These are phyloP conservation scores for Sinohyriopsis cumingii DNA, from an alignment of 2,888 invertebrate species.

Conservation along the genomic window DNA sequence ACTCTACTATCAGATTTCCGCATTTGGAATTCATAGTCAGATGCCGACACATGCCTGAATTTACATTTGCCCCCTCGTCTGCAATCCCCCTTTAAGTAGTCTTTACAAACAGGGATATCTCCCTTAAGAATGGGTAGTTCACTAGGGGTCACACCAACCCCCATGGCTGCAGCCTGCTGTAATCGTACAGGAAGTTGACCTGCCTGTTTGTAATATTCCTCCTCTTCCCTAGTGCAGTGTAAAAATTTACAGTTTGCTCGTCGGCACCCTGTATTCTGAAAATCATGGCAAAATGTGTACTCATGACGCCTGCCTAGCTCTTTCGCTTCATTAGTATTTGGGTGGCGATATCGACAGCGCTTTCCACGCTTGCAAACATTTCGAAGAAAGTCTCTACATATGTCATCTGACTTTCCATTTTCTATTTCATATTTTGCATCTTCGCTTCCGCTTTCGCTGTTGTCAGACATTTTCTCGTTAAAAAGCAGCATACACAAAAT, in stretches of 20 bases:
- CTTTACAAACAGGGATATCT: constrained; percentile 77
- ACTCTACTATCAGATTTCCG: constrained; percentile 44
- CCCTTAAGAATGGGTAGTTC: constrained; percentile 57
- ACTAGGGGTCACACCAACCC: constrained; percentile 58
- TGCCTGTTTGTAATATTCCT: constrained; percentile 80
- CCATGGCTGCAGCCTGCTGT: constrained; percentile 65
- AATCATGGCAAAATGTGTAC: constrained; percentile 76
- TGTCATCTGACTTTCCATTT: constrained; percentile 71
- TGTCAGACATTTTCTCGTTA: constrained; percentile 59
- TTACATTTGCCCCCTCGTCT: constrained; percentile 74
- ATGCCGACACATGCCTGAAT: constrained; percentile 72
- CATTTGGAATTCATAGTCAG: constrained; percentile 49
- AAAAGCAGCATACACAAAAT: too few species aligned
- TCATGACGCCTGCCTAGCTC: constrained; percentile 66
- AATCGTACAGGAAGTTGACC: constrained; percentile 80
- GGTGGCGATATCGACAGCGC: constrained; percentile 76
- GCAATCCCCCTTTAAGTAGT: constrained; percentile 77
- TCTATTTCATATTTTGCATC: constrained; percentile 33
- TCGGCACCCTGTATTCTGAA: constrained; percentile 83
- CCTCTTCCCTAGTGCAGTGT: constrained; percentile 84
- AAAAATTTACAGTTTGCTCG: constrained; percentile 84
- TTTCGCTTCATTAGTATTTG: constrained; percentile 68
- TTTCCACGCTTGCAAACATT: constrained; percentile 79
- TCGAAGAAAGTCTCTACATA: constrained; percentile 77
- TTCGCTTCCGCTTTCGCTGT: constrained; percentile 62